Evolutionary conservation across 2,888 invertebrate genomes (phyloP).

Genomic region (Caprella mutica): DNA sequence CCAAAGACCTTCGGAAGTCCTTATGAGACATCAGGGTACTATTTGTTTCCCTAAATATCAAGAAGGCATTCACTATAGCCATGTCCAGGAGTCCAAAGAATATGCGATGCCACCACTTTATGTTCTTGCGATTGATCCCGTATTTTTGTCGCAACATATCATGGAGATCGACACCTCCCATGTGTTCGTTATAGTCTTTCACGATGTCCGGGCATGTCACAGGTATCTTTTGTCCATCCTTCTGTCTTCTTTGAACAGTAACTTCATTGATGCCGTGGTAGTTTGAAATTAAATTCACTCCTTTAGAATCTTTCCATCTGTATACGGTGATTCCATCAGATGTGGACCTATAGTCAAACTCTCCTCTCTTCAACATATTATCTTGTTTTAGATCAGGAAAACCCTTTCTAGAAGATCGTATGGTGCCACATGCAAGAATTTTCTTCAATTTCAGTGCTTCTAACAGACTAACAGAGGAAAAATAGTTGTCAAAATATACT

Average conservation of each 20-base stretch:
- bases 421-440: slow-evolving; percentile 35
- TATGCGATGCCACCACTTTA: slow-evolving; percentile 38
- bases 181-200: slow-evolving; percentile 37
- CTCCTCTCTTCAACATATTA: slow-evolving; percentile 35
- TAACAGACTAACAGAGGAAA: slow-evolving; percentile 35
- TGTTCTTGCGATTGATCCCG: slow-evolving; percentile 37
- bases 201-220: slow-evolving; percentile 36
- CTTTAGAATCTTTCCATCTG: slow-evolving; percentile 37
- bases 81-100: slow-evolving; percentile 37
- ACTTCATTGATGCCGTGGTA: slow-evolving; percentile 35
- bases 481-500: slow-evolving; percentile 38
- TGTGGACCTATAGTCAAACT: slow-evolving; percentile 34
- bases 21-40: too few relatives aligned
- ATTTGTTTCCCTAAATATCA: too few relatives aligned
- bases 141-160: slow-evolving; percentile 37
- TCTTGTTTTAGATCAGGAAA: slow-evolving; percentile 33
- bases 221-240: slow-evolving; percentile 34
- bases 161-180: slow-evolving; percentile 38
- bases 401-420: slow-evolving; percentile 31
- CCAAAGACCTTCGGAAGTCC: too few relatives aligned
- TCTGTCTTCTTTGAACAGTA: slow-evolving; percentile 30
- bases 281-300: slow-evolving; percentile 36
- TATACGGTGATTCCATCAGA: slow-evolving; percentile 33
- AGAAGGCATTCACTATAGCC: slow-evolving; percentile 35
- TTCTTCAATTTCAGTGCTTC: slow-evolving; percentile 29